Evolutionary conservation across 2,888 invertebrate genomes (phyloP), one percentile per base, ranked within the genome.

Genomic region (Apotomis capreana): DNA sequence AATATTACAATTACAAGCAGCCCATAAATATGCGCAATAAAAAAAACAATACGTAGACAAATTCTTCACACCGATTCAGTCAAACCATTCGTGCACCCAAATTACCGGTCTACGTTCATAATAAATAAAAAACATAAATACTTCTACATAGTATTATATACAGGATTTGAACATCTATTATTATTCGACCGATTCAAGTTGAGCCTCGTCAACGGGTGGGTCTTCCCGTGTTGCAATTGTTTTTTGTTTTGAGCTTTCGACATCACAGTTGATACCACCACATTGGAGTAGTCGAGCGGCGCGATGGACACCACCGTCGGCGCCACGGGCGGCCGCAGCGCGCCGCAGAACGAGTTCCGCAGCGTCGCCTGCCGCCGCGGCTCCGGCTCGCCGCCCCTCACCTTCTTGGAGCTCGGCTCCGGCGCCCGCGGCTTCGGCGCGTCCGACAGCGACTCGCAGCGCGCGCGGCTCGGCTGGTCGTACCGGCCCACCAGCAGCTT

Each of bases 181-280:
- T 92, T 92, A 87, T 92, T 96, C 95, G 92, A 95, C 94, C 96
- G 95, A 89, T 94, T 95, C 90, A 96, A 94, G 92, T 96, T 96
- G 90, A 98, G 95, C 95, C 96, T 96, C 83, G 97, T 96, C 84
- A 98, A 94, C 78, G 98, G 98, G 94, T 98, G 98, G 83, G 97
- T 97, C 91, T 97, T 97, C 81, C 98, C 98, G 88, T 97, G 98
- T 89, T 98, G 98, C 84, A 96, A 95, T 90, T 97, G 96, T 90
- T 96, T 95, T 89, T 96, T 96, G 80, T 95, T 95, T 84, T 95
- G 95, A 83, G 95, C 95, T 87, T 95, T 95, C 79, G 95, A 95
- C 81, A 95, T 95, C 81, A 96, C 95, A 84, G 95, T 95, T 74
- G 95, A 94, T 69, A 95, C 95, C 72, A 95, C 94, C 78, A 95